Evolutionary conservation across 2,888 invertebrate species (phyloP), one percentile per base, ranked within the genome.

Genomic region (Lasius platythorax): DNA sequence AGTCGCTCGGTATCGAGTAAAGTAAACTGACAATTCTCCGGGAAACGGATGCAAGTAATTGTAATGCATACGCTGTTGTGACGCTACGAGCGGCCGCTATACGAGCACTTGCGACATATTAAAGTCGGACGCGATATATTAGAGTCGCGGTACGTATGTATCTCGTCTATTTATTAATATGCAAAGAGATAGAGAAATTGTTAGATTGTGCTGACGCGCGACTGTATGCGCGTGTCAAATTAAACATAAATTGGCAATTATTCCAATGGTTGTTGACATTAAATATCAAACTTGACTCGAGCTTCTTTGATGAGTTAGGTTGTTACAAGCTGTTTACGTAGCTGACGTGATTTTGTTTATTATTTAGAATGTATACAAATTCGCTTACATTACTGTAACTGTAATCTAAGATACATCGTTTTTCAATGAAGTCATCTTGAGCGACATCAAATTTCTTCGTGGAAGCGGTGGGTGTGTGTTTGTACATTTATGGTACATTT

Each of bases 51-150:
- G 30, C 61, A 6, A 40, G 12, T 18, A 9, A 23, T 73, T 40
- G 18, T 56, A 46, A 64, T 64, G 75, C 75, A 46, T n/a, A 33
- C 63, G 46, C 23, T 63, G 4, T 63, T 23, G 23, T 23, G 23
- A n/a, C n/a, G 53, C 4, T 8, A n/a, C 23, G 23, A 23, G 23
- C 23, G 23, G 9, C 4, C 30, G 12, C 33, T 61, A 40, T 64
- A 23, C 64, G 15, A 64, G 33, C 18, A 50, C 75, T 76, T 37
- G 23, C 37, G 23, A 46, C 18, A 23, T 3, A 12, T 12, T 61
- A 63, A 43, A 74, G 18, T 43, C 33, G 37, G 30, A 12, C 28
- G 28, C 37, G 30, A 30, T 11, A 11, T 6, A n/a, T 12, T 15
- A 15, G 46, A 50, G 9, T 61, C 12, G 73, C 40, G 28, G 5